Evolutionary conservation across 2,113 vertebrate genomes (phyloP), one percentile per base, ranked within the genome.

Genomic region (Brachionichthys hirsutus): DNA sequence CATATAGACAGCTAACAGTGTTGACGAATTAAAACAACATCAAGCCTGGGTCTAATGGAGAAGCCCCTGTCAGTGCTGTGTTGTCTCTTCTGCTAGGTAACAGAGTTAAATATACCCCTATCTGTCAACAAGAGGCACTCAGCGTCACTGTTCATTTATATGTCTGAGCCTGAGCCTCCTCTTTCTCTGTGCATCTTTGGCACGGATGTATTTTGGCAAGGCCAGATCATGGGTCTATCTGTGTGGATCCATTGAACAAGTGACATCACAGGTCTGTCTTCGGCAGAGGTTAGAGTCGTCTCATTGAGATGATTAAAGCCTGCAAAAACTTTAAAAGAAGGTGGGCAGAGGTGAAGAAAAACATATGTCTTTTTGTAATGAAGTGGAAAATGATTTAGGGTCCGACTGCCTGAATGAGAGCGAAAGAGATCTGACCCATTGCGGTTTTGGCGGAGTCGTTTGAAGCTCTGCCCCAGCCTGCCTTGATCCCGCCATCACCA

Each of bases 321-420:
- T 17, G 45, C 14, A 0, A 30, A 52, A 44, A 40, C 35, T 75
- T 62, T 59, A 55, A 45, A 71, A 62, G 53, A 51, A 53, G 62
- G 58, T 14, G 68, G 38, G 48, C 50, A 81, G 80, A 81, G 77
- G 75, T 58, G 58, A 78, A 77, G 72, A 75, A 72, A 85, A 81
- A 83, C 77, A 79, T 80, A 73, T 53, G 65, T 78, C 67, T 71
- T 72, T 78, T 65, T 68, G 70, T 78, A 85, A 85, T 70, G 74
- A 87, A 70, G 73, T 70, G 77, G 57, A 75, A 86, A 87, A 86
- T 85, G 71, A 88, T 90, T 85, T 85, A 78, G 64, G 62, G 62
- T 54, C 73, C 54, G 74, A 70, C 60, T 69, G 77, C 8, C 66
- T 80, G 62, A 73, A 70, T 71, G 67, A 73, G 73, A 82, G 73